Conservation (phyloP, 1,140 invertebrate species). For the Eueides isabella region DNA sequence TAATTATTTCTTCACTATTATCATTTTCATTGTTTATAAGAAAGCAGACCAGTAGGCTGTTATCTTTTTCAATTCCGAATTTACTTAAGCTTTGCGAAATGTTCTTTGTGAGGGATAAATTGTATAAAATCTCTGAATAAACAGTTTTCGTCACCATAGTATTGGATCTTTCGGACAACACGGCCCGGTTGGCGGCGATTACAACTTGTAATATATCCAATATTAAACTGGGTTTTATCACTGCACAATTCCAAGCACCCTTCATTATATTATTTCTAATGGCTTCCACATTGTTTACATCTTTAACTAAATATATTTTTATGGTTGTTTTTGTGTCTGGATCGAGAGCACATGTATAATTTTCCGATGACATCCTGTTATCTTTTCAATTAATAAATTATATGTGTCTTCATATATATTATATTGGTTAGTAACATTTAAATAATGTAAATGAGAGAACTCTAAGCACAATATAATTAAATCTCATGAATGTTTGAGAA, state of each 20-base stretch:
- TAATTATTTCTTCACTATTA: conserved; percentile 61
- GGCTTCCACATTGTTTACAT: conserved; percentile 84
- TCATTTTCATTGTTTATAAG: conserved; percentile 74
- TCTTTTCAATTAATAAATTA: background rate
- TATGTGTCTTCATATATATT: too few species aligned
- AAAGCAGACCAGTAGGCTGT: conserved; percentile 83
- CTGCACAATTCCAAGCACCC: conserved; percentile 83
- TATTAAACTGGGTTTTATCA: conserved; percentile 85
- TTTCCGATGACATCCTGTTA: conserved; percentile 32
- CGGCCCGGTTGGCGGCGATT: conserved; percentile 87
- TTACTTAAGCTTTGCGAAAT: conserved; percentile 85
- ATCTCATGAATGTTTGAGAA: too few species aligned
- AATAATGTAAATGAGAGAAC: too few species aligned
- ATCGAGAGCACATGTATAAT: conserved; percentile 75
- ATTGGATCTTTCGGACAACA: conserved; percentile 75
- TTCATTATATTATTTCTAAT: conserved; percentile 81
- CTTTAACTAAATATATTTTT: conserved; percentile 82
- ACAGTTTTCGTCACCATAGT: conserved; percentile 84
- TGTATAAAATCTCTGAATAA: conserved; percentile 87
- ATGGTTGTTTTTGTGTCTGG: conserved; percentile 74
- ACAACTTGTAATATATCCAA: conserved; percentile 85
- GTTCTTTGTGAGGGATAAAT: conserved; percentile 87
- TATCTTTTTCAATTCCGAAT: conserved; percentile 85
- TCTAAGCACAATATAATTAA: too few species aligned
- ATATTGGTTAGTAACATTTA: too few species aligned